Evolutionary conservation across 2,113 vertebrate genomes (phyloP).

Genomic region (Eretmochelys imbricata): DNA sequence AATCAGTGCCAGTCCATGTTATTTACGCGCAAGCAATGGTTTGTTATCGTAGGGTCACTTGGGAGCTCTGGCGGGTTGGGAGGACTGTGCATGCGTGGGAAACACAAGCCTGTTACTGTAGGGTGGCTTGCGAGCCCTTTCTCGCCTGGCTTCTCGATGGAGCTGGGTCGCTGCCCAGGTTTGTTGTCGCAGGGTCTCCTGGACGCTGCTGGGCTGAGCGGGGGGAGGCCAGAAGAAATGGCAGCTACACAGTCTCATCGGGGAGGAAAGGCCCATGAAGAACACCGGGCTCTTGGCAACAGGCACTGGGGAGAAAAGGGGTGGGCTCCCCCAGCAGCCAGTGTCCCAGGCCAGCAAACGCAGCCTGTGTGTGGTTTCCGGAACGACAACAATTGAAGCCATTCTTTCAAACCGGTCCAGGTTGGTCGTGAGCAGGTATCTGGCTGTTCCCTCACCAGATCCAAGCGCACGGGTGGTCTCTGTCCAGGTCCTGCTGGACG

Average conservation of each 20-base stretch:
- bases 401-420: neutral
- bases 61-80: too few relatives aligned
- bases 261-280: too few relatives aligned
- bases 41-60: neutral
- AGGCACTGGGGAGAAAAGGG: neutral
- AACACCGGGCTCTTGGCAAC: neutral
- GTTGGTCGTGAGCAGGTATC: too few relatives aligned
- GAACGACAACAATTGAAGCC: neutral
- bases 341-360: conserved; percentile 43
- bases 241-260: neutral
- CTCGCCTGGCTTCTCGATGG: neutral
- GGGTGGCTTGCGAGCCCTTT: neutral
- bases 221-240: too few relatives aligned
- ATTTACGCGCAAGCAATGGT: too few relatives aligned
- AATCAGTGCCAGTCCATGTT: neutral
- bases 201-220: neutral
- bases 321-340: neutral
- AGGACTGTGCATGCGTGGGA: too few relatives aligned
- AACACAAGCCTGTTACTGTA: too few relatives aligned
- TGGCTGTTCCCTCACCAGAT: too few relatives aligned
- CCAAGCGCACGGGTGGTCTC: too few relatives aligned
- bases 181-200: neutral
- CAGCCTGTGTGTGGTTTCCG: conserved; percentile 19
- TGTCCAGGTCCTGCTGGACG: too few relatives aligned
- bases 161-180: neutral